Evolutionary conservation across 2,797 vertebrate species (phyloP).

Genomic region (Graptemys geographica): DNA sequence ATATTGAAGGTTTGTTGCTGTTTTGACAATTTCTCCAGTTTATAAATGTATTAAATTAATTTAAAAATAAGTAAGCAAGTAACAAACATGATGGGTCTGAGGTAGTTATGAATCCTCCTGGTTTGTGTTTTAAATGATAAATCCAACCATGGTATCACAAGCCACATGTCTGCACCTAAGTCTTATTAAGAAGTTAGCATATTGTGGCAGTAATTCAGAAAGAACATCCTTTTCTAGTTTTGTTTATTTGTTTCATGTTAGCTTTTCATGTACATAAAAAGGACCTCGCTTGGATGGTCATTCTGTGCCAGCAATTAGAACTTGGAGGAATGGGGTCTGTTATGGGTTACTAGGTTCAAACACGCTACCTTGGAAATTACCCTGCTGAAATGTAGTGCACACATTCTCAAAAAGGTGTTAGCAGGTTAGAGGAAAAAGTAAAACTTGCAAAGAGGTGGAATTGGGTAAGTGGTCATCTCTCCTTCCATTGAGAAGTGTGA

Average conservation of each 20-base stretch:
- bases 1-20: neutral
- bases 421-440: neutral
- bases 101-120: neutral
- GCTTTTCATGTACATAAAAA: neutral
- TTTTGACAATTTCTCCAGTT: neutral
- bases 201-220: neutral
- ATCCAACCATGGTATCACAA: neutral
- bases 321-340: neutral
- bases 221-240: neutral
- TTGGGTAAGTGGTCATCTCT: neutral
- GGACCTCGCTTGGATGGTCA: neutral
- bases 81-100: neutral
- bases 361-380: neutral
- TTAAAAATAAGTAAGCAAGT: neutral
- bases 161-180: neutral
- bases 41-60: neutral
- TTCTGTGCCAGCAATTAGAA: neutral
- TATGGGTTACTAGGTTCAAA: neutral
- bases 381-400: neutral
- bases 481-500: neutral
- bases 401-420: neutral
- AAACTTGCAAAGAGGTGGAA: neutral
- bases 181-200: neutral
- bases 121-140: neutral
- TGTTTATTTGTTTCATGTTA: neutral